Base-by-base conservation (phyloP, 2,888 invertebrate species). In the Ophioninae sp. region DNA sequence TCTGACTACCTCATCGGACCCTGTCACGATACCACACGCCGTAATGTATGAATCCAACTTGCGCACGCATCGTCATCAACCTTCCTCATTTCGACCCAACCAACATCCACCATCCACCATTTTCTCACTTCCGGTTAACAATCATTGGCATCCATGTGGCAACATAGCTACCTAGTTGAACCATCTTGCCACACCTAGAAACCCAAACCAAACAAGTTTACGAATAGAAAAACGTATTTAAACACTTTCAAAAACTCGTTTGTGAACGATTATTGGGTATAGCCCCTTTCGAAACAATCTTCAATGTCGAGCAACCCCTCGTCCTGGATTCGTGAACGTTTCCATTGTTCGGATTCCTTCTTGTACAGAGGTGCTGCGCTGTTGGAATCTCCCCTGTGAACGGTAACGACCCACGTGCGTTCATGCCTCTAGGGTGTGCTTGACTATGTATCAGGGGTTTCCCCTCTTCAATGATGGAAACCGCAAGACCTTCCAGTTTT, bases 51-150 rank as follows among this genome's bases (percentile, higher is more conserved):
- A 67, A 63, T 74, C 69, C 74, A 71, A 51, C 76, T 65, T 71
- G 51, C 58, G 65, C 79, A 69, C 37, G 74, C 64, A 78, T 83
- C 77, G 77, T 73, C 80, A 71, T 64, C 77, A 22, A 80, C 77
- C 71, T 83, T 81, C 80, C 77, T 83, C 81, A 80, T 77, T 80
- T 80, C 75, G 67, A n/a, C 65, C 59, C 41, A 71, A 82, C 79
- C 37, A 30, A 75, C 75, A 64, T 30, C 56, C 8, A 56, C 30
- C 30, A 30, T 30, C n/a, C n/a, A n/a, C 79, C 44, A 39, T 39
- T 44, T 9, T 69, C 65, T 65, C 8, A 20, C 59, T 17, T 59
- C 59, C 7, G 8, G 22, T 22, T 8, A 8, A 22, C 20, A 59
- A 30, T 6, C 10, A 9, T 59, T 9, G 20, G 9, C 20, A 20